Evolutionary conservation across 2,888 invertebrate genomes (phyloP).

Genomic region (Drosophila engyochracea): DNA sequence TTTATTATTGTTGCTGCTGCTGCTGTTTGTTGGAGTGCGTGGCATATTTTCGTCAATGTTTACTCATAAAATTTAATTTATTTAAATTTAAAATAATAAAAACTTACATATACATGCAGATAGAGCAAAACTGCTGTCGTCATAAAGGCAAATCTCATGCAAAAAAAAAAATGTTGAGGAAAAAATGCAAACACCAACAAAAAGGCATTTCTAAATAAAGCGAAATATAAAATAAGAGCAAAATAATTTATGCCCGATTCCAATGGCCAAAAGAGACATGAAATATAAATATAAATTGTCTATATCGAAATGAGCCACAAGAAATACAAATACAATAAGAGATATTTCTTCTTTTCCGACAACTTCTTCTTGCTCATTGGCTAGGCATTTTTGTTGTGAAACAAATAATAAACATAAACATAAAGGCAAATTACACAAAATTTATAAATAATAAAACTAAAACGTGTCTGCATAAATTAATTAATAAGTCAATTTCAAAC

Average conservation of each 20-base stretch:
- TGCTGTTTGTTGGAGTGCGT: conserved; percentile 55
- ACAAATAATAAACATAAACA: conserved; percentile 58
- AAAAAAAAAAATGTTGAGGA: conserved; percentile 23
- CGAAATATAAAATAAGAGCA: conserved; percentile 55
- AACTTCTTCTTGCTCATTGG: conserved; percentile 19
- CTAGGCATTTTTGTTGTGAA: conserved; percentile 43
- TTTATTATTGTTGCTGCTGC: conserved; percentile 32
- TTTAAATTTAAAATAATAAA: conserved; percentile 76
- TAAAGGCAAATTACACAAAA: conserved; percentile 72
- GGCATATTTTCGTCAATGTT: conserved; percentile 77
- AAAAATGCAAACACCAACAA: conserved; percentile 23
- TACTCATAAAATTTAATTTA: conserved; percentile 80
- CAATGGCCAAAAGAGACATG: conserved; percentile 64
- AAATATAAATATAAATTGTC: conserved; percentile 60
- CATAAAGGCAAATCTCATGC: conserved; percentile 46
- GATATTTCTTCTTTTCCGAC: conserved; percentile 17
- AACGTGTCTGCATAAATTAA: conserved; percentile 85
- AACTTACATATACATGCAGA: conserved; percentile 36
- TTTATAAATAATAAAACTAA: conserved; percentile 83
- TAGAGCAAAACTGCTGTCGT: conserved; percentile 36
- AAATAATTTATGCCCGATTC: conserved; percentile 76
- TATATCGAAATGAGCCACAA: conserved; percentile 28
- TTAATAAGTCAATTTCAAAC: conserved; percentile 80
- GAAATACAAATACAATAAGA: conserved; percentile 38
- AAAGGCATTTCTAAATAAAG: conserved; percentile 55